These are phyloP conservation scores for Norana najaformis DNA, from an alignment of 2,888 invertebrate species.

Conservation along the genomic window DNA sequence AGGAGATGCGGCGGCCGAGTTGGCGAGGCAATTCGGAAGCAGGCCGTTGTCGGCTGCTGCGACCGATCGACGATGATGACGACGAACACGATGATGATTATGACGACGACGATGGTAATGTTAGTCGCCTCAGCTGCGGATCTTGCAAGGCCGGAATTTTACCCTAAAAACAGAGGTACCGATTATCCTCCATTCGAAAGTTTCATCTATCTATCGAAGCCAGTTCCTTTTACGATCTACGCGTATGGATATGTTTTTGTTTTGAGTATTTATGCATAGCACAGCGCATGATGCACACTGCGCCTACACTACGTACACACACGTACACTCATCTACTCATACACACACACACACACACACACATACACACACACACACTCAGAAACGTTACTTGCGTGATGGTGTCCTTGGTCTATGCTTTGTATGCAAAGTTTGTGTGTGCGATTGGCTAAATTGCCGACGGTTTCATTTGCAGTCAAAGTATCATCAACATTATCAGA, in stretches of 20 bases:
- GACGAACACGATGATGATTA: background rate
- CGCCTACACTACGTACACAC: too few relatives aligned
- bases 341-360: too few relatives aligned
- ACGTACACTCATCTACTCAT: too few relatives aligned
- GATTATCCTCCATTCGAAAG: background rate
- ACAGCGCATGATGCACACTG: too few relatives aligned
- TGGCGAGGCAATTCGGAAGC: background rate
- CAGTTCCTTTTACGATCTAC: background rate
- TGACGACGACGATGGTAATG: background rate
- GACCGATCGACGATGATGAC: background rate
- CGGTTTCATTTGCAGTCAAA: background rate
- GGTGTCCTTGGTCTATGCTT: background rate
- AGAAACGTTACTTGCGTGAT: background rate
- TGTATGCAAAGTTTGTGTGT: background rate
- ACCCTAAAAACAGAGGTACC: background rate
- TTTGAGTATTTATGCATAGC: background rate
- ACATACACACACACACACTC: background rate
- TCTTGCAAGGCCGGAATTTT: background rate
- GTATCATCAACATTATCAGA: too few relatives aligned
- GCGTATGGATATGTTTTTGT: background rate
- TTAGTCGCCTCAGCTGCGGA: background rate
- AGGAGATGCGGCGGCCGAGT: conserved; percentile 13
- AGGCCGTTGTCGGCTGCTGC: background rate
- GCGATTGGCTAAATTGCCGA: background rate
- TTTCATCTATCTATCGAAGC: background rate